phyloP scores from a whole-genome alignment of 2,797 vertebrate genomes.

The Oreochromis grahami region DNA sequence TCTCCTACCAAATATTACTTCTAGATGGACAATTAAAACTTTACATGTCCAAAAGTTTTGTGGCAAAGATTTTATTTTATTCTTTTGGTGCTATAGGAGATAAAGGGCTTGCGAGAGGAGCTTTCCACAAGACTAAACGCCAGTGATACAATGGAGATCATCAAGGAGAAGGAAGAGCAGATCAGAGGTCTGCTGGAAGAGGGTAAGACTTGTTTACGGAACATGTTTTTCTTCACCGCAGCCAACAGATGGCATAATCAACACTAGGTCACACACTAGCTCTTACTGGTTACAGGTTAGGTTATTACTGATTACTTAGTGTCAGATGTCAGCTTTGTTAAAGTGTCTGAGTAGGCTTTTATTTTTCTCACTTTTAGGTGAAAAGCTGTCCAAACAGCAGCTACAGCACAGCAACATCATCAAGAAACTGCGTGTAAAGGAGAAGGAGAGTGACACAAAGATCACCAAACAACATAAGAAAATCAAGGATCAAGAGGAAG shows the following conservation, averaged over 20 bases:
- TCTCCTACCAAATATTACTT: background rate
- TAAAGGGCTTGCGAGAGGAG: slow-evolving; percentile 90
- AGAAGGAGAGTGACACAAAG: slow-evolving; percentile 87
- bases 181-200: slow-evolving; percentile 95
- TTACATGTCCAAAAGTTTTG: background rate
- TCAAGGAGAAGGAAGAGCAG: slow-evolving; percentile 97
- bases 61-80: background rate
- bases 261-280: background rate
- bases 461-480: slow-evolving; percentile 86
- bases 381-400: slow-evolving; percentile 98
- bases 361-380: slow-evolving; percentile 73
- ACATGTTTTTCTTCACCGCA: background rate
- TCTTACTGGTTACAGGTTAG: background rate
- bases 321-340: background rate
- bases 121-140: slow-evolving; percentile 89
- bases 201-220: slow-evolving; percentile 67
- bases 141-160: slow-evolving; percentile 88
- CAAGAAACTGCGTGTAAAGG: slow-evolving; percentile 94
- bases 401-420: slow-evolving; percentile 96
- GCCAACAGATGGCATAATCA: background rate
- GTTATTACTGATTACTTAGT: background rate
- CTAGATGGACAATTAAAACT: background rate
- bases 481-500: slow-evolving; percentile 89
- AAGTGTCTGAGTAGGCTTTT: background rate
- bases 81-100: slow-evolving; percentile 77